These are phyloP conservation scores for Brachionus koreanus DNA, from an alignment of 1,140 invertebrate genomes.

Conservation along the genomic window DNA sequence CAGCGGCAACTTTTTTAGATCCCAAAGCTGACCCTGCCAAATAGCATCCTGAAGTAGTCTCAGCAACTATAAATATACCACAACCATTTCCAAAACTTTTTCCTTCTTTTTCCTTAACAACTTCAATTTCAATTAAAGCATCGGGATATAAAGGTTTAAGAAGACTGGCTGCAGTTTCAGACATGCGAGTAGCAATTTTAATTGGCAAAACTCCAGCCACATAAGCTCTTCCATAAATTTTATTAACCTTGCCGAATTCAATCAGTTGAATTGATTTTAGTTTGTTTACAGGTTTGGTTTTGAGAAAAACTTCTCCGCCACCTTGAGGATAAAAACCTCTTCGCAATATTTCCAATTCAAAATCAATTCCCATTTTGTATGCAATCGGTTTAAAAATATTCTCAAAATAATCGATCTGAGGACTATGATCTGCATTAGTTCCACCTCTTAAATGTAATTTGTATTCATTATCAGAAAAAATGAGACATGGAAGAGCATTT, in stretches of 20 bases:
- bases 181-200: conserved; percentile 67
- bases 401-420: conserved; percentile 72
- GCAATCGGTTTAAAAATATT: conserved; percentile 71
- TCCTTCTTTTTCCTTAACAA: conserved; percentile 66
- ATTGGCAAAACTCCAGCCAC: conserved; percentile 71
- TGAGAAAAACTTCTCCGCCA: conserved; percentile 70
- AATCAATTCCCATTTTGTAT: conserved; percentile 70
- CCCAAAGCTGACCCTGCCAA: conserved; percentile 69
- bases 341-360: conserved; percentile 66
- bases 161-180: conserved; percentile 61
- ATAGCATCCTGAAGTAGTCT: conserved; percentile 67
- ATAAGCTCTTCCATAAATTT: conserved; percentile 70
- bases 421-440: conserved; percentile 84
- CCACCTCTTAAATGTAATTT: conserved; percentile 70
- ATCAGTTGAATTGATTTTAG: conserved; percentile 64
- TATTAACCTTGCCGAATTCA: conserved; percentile 64
- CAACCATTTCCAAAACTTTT: conserved; percentile 68
- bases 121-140: conserved; percentile 65
- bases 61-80: conserved; percentile 72
- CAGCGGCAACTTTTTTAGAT: conserved; percentile 61
- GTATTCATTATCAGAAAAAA: conserved; percentile 64
- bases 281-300: conserved; percentile 64
- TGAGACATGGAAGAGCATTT: conserved; percentile 72
- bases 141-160: conserved; percentile 52
- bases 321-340: conserved; percentile 80